Evolutionary conservation across 2,113 vertebrate species (phyloP), one percentile per base, ranked within the genome.

Genomic region (Pionites leucogaster): DNA sequence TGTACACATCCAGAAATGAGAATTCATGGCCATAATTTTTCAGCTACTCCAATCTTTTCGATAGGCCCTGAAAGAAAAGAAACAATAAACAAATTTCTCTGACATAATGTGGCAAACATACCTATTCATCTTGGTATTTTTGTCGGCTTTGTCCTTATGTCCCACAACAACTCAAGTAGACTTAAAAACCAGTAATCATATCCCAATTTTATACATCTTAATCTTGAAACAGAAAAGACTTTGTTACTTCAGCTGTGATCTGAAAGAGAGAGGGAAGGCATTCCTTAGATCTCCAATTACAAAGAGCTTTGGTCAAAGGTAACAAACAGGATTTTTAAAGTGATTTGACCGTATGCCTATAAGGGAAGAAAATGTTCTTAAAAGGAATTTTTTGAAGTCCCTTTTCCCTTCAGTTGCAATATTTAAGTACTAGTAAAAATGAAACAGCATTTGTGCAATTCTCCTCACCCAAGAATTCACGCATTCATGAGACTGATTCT

Each of bases 21-120:
- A 17, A 37, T 35, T 11, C 22, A 7, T 55, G 33, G 17, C 13
- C 42, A 16, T 13, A 0, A 0, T 41, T 81, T 75, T 50, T 17
- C 35, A 72, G 11, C 17, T 59, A 46, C n/a, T 67, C 5, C 19
- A 70, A 52, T 2, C 4, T 53, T 87, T 89, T 44, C 60, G 65
- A 47, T 7, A 39, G 17, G 7, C 5, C 7, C 4, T n/a, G n/a
- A 65, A 75, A n/a, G 14, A 81, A 39, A 70, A 39, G 8, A 4
- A 1, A 47, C 1, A 24, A 55, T 11, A 74, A 87, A 49, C 3
- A 35, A 20, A 17, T 59, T 75, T 52, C 8, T 71, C 13, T 59
- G 46, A 31, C 3, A 28, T 67, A 75, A 39, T 17, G 4, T 7
- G 72, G 4, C 28, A 64, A 52, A 12, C 15, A 52, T 31, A 11